phyloP scores from a whole-genome alignment of 1,140 invertebrate genomes.

The Reticulitermes speratus region DNA sequence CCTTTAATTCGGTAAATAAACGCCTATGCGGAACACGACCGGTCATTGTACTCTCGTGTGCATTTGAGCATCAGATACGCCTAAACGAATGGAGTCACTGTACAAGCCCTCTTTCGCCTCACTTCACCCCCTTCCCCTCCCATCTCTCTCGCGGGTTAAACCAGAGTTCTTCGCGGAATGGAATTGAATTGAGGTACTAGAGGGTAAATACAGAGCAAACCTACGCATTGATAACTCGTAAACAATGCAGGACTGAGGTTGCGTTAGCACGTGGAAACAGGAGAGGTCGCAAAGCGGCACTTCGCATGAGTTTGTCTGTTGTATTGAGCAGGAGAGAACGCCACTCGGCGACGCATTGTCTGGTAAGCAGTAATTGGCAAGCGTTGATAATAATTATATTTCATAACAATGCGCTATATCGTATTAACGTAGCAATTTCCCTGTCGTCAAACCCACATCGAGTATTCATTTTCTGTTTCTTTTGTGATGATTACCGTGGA shows the following conservation, averaged over 20 bases:
- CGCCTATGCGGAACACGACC: background rate
- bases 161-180: background rate
- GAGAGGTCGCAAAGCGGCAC: background rate
- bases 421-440: background rate
- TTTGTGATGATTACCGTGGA: background rate
- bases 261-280: background rate
- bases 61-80: background rate
- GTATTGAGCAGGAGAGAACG: background rate
- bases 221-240: background rate
- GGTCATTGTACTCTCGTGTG: background rate
- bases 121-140: too few species aligned
- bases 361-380: background rate
- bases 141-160: background rate
- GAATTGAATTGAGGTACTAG: conserved; percentile 5
- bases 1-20: background rate
- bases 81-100: background rate
- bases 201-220: background rate
- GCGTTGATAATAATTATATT: background rate
- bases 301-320: background rate
- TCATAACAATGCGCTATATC: background rate
- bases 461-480: background rate
- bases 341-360: background rate
- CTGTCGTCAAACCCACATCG: background rate
- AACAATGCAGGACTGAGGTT: background rate
- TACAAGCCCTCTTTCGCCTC: background rate